phyloP scores from a whole-genome alignment of 2,888 invertebrate genomes.

The Drosophila birchii region DNA sequence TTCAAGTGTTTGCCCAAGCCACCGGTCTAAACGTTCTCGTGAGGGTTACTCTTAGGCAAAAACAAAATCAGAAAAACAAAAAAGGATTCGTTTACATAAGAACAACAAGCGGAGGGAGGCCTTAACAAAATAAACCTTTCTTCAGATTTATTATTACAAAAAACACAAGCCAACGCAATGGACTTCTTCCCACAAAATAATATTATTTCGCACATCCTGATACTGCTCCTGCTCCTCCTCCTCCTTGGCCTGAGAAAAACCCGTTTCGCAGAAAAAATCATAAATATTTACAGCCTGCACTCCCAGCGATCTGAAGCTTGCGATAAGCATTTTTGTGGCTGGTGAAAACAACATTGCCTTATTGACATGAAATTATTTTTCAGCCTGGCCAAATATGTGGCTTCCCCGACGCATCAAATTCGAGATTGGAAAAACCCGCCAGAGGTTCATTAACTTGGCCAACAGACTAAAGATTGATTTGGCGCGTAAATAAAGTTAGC shows the following conservation, averaged over 20 bases:
- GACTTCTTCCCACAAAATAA: conserved; percentile 42
- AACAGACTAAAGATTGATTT: conserved; percentile 24
- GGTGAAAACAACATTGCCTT: conserved; percentile 75
- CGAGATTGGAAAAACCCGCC: conserved; percentile 33
- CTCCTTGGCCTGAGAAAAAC: conserved; percentile 29
- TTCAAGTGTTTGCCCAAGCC: conserved; percentile 75
- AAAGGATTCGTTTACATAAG: conserved; percentile 63
- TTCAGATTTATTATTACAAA: conserved; percentile 42
- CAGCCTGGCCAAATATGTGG: conserved; percentile 52
- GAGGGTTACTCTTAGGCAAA: conserved; percentile 46
- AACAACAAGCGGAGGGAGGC: conserved; percentile 4
- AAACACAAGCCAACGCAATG: conserved; percentile 7
- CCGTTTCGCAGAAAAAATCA: conserved; percentile 53
- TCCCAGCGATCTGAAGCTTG: conserved; percentile 51
- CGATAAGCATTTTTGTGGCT: conserved; percentile 62
- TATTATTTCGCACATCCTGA: conserved; percentile 61
- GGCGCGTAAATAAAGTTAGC: conserved; percentile 52
- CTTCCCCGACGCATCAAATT: conserved; percentile 18
- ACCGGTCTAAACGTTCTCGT: conserved; percentile 65
- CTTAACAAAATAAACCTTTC: conserved; percentile 9
- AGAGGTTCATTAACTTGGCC: conserved; percentile 37
- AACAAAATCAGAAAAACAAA: not conserved
- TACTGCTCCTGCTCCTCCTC: no score
- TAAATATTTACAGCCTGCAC: conserved; percentile 68
- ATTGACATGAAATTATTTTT: conserved; percentile 59